Evolutionary conservation across 2,797 vertebrate genomes (phyloP).

Genomic region (Rhabdophis nuchalis): DNA sequence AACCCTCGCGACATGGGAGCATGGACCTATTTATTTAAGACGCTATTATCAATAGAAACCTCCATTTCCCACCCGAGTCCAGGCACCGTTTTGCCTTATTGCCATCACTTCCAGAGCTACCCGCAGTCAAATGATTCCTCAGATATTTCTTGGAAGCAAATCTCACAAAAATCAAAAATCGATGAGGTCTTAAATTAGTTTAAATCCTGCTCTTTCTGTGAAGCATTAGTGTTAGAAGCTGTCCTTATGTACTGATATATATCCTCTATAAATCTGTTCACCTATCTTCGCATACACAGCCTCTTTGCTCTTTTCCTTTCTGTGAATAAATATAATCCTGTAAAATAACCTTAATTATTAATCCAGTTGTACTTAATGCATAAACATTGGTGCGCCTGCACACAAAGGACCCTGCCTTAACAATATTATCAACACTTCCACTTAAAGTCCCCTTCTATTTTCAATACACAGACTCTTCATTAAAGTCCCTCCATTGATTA

Average conservation of each 20-base stretch:
- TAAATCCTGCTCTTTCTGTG: background rate
- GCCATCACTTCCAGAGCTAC: background rate
- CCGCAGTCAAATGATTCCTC: background rate
- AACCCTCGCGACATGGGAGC: background rate
- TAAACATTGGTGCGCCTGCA: background rate
- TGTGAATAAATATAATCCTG: background rate
- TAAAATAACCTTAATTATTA: background rate
- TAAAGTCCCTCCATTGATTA: background rate
- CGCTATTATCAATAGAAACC: background rate
- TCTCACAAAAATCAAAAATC: background rate
- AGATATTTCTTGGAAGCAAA: background rate
- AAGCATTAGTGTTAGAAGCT: background rate
- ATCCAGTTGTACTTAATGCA: background rate
- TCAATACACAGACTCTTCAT: background rate
- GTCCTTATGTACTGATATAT: background rate
- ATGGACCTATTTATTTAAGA: background rate
- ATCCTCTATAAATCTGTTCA: background rate
- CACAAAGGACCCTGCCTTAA: background rate
- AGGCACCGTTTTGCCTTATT: no score
- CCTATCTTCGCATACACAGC: background rate
- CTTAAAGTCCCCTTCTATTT: background rate
- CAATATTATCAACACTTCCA: background rate
- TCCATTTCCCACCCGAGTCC: background rate
- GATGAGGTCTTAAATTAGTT: background rate
- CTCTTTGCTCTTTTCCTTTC: background rate